Conservation (phyloP, 2,113 vertebrate species). For the Dicaeum eximium region DNA sequence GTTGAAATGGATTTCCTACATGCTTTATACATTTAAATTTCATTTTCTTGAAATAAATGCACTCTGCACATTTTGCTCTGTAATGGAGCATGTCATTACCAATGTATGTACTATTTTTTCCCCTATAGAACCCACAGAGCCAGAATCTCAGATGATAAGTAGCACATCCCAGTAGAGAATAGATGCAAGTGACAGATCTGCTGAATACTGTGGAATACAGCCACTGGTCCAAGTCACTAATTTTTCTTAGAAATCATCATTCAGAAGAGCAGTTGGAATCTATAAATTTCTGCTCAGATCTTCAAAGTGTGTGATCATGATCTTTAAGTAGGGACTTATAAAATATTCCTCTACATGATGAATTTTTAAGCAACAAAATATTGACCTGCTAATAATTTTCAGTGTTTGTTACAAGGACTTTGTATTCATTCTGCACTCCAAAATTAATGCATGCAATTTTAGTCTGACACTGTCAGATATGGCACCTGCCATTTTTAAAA, state of each 20-base stretch:
- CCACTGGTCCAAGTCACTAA: not conserved
- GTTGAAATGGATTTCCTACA: slow-evolving; percentile 61
- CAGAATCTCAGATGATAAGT: slow-evolving; percentile 28
- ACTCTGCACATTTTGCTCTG: slow-evolving; percentile 54
- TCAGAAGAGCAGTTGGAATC: not conserved
- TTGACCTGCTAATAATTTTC: not conserved
- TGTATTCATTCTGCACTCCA: not conserved
- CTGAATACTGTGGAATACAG: not conserved
- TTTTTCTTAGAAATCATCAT: not conserved
- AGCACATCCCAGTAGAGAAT: not conserved
- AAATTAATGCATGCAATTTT: slow-evolving; percentile 20
- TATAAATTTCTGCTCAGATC: not conserved
- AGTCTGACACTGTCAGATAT: not conserved
- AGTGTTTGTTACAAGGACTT: not conserved
- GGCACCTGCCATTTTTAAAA: not conserved
- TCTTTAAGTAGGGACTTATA: not conserved
- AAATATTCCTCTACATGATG: not conserved
- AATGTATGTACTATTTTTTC: slow-evolving; percentile 37
- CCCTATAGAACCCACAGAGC: slow-evolving; percentile 5
- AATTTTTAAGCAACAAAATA: not conserved
- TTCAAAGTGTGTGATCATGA: not conserved
- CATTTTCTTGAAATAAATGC: slow-evolving; percentile 1
- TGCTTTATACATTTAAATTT: slow-evolving; percentile 36
- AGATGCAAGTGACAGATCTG: slow-evolving; percentile 33
- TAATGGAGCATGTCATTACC: slow-evolving; percentile 52